phyloP scores from a whole-genome alignment of 2,888 invertebrate genomes.

The Pheosia tremula region DNA sequence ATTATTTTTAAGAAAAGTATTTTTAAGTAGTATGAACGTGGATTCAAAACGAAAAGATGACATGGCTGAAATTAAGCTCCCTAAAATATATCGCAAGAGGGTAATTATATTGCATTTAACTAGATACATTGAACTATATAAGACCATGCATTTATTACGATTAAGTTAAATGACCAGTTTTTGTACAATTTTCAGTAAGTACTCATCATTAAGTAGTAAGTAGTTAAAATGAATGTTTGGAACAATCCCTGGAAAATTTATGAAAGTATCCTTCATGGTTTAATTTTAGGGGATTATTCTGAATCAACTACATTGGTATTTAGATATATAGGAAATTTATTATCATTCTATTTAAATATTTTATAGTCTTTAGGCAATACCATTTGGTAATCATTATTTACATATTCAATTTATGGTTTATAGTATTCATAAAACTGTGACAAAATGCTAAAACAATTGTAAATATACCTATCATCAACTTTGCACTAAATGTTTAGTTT shows the following conservation, averaged over 20 bases:
- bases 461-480: conserved; percentile 62
- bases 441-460: conserved; percentile 51
- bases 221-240: conserved; percentile 62
- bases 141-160: conserved; percentile 67
- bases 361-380: conserved; percentile 18
- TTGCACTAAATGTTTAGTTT: conserved; percentile 58
- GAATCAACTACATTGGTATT: conserved; percentile 48
- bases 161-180: conserved; percentile 49
- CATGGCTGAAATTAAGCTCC: conserved; percentile 29
- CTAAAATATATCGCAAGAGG: conserved; percentile 40
- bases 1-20: conserved; percentile 40
- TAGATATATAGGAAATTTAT: conserved; percentile 29
- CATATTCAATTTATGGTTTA: conserved; percentile 25
- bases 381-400: conserved; percentile 27
- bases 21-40: conserved; percentile 24
- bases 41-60: conserved; percentile 25
- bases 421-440: conserved; percentile 22
- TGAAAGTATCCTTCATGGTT: conserved; percentile 22
- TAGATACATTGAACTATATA: conserved; percentile 43
- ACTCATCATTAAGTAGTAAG: conserved; percentile 28
- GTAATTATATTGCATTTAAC: conserved; percentile 43
- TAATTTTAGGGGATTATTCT: conserved; percentile 77
- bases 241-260: conserved; percentile 72
- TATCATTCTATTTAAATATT: conserved; percentile 32
- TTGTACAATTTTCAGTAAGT: conserved; percentile 68